These are phyloP conservation scores for Stomatorhinus ivindoensis DNA, from an alignment of 2,113 vertebrate species.

Conservation along the genomic window DNA sequence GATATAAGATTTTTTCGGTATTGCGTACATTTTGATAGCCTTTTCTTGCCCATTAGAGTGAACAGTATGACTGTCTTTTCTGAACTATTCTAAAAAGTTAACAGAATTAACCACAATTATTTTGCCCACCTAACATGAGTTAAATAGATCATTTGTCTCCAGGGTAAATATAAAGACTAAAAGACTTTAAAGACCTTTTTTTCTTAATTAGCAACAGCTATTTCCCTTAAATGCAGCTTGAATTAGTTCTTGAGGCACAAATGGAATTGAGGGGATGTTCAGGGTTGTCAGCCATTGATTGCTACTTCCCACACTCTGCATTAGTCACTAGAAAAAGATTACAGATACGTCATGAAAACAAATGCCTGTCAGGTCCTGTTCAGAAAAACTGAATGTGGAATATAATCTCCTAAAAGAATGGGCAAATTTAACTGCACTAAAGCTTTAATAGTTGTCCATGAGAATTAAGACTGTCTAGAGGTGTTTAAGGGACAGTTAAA, in stretches of 20 bases:
- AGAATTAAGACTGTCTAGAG: neutral
- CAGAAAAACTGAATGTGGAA: neutral
- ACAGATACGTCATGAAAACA: neutral
- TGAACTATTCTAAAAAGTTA: neutral
- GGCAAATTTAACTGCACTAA: neutral
- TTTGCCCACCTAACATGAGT: neutral
- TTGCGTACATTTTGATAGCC: neutral
- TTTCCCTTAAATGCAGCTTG: constrained; percentile 51
- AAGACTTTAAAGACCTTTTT: constrained; percentile 31
- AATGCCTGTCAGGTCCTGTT: neutral
- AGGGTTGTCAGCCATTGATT: neutral
- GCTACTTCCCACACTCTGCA: neutral
- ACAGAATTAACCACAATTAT: neutral
- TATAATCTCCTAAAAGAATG: neutral
- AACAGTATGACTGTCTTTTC: neutral
- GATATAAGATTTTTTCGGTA: neutral
- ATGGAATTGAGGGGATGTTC: constrained; percentile 5
- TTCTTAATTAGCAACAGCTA: constrained; percentile 60
- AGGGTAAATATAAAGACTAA: neutral
- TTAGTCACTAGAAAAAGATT: neutral
- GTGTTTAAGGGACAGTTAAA: neutral
- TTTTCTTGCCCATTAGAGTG: neutral
- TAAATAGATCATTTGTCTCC: neutral
- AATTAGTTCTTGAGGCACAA: constrained; percentile 43
- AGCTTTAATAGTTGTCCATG: neutral